phyloP scores from a whole-genome alignment of 2,888 invertebrate species.

The Epicampocera succincta region DNA sequence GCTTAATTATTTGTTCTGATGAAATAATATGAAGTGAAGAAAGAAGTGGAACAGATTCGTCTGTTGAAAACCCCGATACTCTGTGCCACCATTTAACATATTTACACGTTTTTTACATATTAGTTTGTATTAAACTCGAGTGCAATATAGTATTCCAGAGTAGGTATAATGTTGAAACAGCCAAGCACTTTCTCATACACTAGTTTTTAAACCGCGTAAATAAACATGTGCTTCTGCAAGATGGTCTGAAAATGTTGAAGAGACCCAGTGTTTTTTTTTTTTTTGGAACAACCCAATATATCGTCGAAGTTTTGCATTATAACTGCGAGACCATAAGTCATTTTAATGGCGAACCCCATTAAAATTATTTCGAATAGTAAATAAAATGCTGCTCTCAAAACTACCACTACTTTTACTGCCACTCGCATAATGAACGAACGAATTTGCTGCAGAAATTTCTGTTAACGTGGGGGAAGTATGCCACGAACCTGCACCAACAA shows the following conservation, averaged over 20 bases:
- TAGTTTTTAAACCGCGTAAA: neutral
- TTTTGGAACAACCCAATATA: constrained; percentile 59
- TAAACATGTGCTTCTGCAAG: neutral
- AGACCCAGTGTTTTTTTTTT: constrained; percentile 2
- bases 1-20: too few species aligned
- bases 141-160: too few species aligned
- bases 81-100: too few species aligned
- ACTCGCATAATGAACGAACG: constrained; percentile 13
- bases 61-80: too few species aligned
- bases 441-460: neutral
- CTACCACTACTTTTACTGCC: constrained; percentile 35
- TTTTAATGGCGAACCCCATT: constrained; percentile 71
- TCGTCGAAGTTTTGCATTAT: constrained; percentile 61
- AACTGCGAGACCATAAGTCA: constrained; percentile 69
- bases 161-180: too few species aligned
- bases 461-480: constrained; percentile 17
- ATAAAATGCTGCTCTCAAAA: constrained; percentile 51
- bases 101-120: too few species aligned
- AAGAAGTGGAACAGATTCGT: too few species aligned
- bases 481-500: neutral
- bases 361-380: constrained; percentile 57
- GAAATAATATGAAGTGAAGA: too few species aligned
- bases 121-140: too few species aligned
- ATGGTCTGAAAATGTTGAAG: neutral
- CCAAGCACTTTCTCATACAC: neutral